phyloP scores from a whole-genome alignment of 2,888 invertebrate species.

The Chironomus tentans region DNA sequence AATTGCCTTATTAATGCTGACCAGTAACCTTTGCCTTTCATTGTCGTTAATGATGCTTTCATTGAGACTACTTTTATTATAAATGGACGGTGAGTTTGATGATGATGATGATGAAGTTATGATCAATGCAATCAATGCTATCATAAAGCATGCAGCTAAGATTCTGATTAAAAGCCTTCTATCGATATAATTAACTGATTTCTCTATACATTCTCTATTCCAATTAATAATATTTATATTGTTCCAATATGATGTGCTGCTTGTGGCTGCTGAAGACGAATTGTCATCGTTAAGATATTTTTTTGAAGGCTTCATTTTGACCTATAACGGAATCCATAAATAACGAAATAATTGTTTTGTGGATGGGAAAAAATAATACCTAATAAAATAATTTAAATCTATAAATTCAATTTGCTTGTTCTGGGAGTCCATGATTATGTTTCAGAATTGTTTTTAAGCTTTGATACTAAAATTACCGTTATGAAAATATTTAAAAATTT shows the following conservation, averaged over 20 bases:
- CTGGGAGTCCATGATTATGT: neutral
- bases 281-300: conserved; percentile 6
- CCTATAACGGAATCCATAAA: conserved; percentile 12
- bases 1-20: neutral
- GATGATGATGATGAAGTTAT: neutral
- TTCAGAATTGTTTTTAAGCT: neutral
- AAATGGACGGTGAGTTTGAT: no score
- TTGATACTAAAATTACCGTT: no score
- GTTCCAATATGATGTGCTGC: neutral
- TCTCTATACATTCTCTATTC: neutral
- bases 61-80: no score
- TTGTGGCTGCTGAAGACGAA: neutral
- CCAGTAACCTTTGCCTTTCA: neutral
- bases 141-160: neutral
- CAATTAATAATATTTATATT: conserved; percentile 2
- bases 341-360: neutral
- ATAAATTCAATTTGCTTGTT: neutral
- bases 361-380: neutral
- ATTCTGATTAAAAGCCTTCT: neutral
- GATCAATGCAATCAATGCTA: neutral
- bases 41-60: neutral
- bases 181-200: neutral
- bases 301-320: conserved; percentile 23
- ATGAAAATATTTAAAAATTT: neutral
- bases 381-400: no score